Percentiles rank a stretch among this genome's conserved stretches.
phyloP scores from a whole-genome alignment of 2,888 invertebrate species.

The Aphodius granarius region DNA sequence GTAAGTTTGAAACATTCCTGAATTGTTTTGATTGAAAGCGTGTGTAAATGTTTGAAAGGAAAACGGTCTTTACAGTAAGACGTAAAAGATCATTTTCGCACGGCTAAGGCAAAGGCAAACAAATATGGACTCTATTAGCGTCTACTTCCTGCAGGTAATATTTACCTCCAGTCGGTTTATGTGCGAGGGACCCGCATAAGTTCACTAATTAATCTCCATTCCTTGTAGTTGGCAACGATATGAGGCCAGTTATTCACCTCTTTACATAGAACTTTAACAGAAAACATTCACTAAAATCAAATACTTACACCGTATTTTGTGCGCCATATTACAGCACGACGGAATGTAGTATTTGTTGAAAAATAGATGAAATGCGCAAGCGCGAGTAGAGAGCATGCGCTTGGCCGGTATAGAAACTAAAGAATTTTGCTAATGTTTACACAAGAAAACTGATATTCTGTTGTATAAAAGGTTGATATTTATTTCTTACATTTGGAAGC shows the following conservation, averaged over 20 bases:
- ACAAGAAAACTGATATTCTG: background rate
- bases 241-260: background rate
- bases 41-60: constrained; percentile 41
- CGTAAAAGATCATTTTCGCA: constrained; percentile 53
- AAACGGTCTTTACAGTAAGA: constrained; percentile 51
- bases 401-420: background rate
- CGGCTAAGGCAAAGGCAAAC: constrained; percentile 45
- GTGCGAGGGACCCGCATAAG: constrained; percentile 2
- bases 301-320: constrained; percentile 23
- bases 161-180: constrained; percentile 44
- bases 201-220: background rate
- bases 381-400: background rate
- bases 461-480: background rate
- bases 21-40: constrained; percentile 26
- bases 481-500: background rate
- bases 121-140: constrained; percentile 54
- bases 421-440: background rate
- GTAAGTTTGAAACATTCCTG: background rate
- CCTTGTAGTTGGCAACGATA: background rate
- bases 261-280: constrained; percentile 15
- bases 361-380: constrained; percentile 12
- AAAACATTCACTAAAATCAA: constrained; percentile 21
- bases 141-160: constrained; percentile 45
- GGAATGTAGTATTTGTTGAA: constrained; percentile 22
- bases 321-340: constrained; percentile 34